Base-by-base conservation (phyloP, 2,888 invertebrate species). In the Psococerastis gibbosa region DNA sequence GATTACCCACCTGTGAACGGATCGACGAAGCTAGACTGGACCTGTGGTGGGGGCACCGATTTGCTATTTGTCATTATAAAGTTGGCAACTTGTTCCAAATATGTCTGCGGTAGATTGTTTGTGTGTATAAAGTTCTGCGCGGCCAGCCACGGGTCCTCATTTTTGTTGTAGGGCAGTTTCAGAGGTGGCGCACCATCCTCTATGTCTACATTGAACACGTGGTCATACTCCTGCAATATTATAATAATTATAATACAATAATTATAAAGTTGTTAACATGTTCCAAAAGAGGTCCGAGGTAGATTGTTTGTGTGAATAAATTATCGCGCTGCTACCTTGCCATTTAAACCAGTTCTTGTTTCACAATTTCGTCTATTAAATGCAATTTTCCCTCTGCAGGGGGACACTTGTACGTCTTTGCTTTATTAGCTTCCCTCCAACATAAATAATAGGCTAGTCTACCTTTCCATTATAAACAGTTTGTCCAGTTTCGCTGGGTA, bases 171-270 rank as follows among this genome's bases (percentile, higher is more conserved):
- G 0, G 94, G 92, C 49, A 97, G 65, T 59, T 95, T 91, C 15
- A 94, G 65, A 0, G 88, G 75, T 0, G 87, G 85, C 41, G 75
- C 74, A 1, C 83, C 87, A 56, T 92, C 92, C 56, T 91, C 84
- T 44, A 95, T 79, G 54, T 94, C 94, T n/a, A 97, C 88, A 50
- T 76, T 80, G 60, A 97, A 95, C 22, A 95, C 92, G 62, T 75
- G 94, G 64, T 97, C 97, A 57, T 92, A 97, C 55, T 87, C 81
- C 68, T 72, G 53, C 45, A 35, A 27, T 34, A 56, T 50, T 32
- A 22, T 16, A 27, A 43, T 16, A 32, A 13, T 31, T n/a, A n/a
- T n/a, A n/a, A n/a, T n/a, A n/a, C n/a, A n/a, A n/a, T n/a, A n/a
- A n/a, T 41, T 32, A 15, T 8, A 41, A 18, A 34, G 22, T 18